Conservation (phyloP, 2,113 vertebrate species). For the Ondatra zibethicus region DNA sequence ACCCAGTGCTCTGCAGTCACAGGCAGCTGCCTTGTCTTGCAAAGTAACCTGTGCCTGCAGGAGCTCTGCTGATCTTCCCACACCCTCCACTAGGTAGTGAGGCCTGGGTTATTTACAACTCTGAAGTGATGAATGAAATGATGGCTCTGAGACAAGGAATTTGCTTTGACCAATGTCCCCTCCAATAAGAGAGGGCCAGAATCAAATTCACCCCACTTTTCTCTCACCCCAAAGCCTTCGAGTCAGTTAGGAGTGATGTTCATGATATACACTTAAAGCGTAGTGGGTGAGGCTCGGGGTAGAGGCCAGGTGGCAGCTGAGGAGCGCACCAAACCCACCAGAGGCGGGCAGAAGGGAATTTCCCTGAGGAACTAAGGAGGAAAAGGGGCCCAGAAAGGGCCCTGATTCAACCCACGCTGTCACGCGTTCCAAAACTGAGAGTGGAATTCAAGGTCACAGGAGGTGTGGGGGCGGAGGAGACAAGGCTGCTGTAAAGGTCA, state of each 20-base stretch:
- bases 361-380: not conserved
- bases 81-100: no score
- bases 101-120: no score
- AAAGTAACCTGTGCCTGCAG: fast-evolving
- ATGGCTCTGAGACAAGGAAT: not conserved
- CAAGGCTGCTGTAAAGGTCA: not conserved
- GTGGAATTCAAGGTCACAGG: not conserved
- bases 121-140: no score
- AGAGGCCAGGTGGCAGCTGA: not conserved
- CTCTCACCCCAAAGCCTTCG: not conserved
- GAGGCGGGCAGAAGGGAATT: not conserved
- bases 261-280: no score
- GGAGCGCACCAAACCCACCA: not conserved
- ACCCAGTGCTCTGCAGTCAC: no score
- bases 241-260: not conserved
- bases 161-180: not conserved
- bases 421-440: not conserved
- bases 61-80: not conserved
- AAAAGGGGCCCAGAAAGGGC: not conserved
- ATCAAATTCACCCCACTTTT: not conserved
- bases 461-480: not conserved
- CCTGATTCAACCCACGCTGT: not conserved
- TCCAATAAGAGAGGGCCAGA: no score
- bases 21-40: not conserved
- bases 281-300: not conserved